Percentiles rank a stretch among this genome's conserved stretches.
Conservation (phyloP, 2,888 invertebrate species). For the Amphipoea lucens region DNA sequence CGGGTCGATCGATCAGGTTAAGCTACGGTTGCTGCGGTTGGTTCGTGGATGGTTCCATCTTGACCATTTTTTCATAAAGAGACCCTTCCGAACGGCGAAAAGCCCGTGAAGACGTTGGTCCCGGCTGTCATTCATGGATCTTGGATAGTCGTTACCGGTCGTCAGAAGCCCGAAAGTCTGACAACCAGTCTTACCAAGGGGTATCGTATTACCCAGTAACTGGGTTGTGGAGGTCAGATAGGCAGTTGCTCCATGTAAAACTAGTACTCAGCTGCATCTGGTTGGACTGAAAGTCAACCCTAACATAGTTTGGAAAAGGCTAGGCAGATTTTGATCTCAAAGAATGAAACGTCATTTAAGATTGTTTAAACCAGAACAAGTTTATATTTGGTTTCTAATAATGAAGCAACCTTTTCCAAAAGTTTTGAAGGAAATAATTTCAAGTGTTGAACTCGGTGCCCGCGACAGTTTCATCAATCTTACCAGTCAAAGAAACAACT, state of each 20-base stretch:
- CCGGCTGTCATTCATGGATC: too few species aligned
- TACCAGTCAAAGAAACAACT: conserved; percentile 73
- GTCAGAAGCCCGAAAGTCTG: not conserved
- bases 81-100: not conserved
- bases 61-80: not conserved
- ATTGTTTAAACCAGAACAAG: conserved; percentile 36
- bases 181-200: not conserved
- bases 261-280: not conserved
- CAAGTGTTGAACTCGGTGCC: conserved; percentile 64
- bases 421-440: conserved; percentile 62
- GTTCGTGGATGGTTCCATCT: not conserved
- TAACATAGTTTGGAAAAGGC: not conserved
- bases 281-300: not conserved
- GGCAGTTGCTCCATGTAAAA: not conserved
- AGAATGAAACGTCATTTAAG: conserved; percentile 25
- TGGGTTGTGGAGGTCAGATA: not conserved
- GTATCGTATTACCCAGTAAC: not conserved
- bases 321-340: not conserved
- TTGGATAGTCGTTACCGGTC: not conserved
- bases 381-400: conserved; percentile 56
- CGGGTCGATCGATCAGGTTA: not conserved
- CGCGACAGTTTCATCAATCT: conserved; percentile 77
- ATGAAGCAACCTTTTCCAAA: conserved; percentile 55
- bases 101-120: not conserved
- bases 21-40: too few species aligned